Evolutionary conservation across 2,113 vertebrate species (phyloP), one percentile per base, ranked within the genome.

Genomic region (Regulus satrapa): DNA sequence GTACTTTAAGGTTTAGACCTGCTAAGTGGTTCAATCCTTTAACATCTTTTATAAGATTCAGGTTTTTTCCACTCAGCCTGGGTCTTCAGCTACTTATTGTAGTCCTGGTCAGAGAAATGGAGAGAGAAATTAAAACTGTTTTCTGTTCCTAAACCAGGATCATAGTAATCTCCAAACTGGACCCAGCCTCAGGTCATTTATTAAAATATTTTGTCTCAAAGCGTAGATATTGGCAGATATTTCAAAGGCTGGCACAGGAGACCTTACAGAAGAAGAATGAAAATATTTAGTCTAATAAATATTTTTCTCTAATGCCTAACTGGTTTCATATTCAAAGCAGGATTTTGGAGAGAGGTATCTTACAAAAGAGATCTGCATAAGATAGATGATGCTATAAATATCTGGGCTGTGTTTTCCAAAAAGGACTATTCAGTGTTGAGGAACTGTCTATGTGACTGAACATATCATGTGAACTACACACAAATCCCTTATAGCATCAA

Each of bases 401-500:
- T 24, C 32, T 11, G 58, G 78, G 13, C 6, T 55, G 3, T 32
- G 23, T 71, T 69, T 69, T 10, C 15, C 31, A 63, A 66, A 82
- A 85, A 52, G 3, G 10, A 69, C n/a, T 24, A 2, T 31, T n/a
- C 8, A 38, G 16, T 25, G 4, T 9, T 68, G 48, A 40, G 26
- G 21, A 81, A 87, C 26, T 46, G 23, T 38, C 43, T 89, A 17
- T 18, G 25, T 58, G 43, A 90, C 26, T 54, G 32, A 21, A 74
- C 7, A 21, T 9, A 10, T 23, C 38, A 38, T 28, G n/a, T 0
- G 1, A 77, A 75, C 63, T 29, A 55, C 28, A 75, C 4, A 40
- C 17, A 38, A 48, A 79, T 46, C 62, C 29, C 3, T 68, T 36
- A 24, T 12, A 13, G 13, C n/a, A 59, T 67, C 0, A 0, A 75